Conservation (phyloP, 2,888 invertebrate species). For the Frankliniella fusca region DNA sequence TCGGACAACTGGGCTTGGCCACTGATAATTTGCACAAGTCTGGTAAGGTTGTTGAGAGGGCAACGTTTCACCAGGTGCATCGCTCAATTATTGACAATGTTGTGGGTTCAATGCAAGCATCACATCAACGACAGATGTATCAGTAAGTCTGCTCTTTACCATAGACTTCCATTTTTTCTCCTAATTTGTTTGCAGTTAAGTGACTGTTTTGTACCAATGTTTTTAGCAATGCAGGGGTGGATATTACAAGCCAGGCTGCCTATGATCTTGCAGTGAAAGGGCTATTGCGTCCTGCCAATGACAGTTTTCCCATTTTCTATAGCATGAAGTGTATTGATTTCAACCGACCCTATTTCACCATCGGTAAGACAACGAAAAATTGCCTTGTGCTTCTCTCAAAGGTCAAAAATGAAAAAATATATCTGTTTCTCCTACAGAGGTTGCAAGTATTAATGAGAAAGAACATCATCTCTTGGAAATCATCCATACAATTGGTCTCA, state of each 20-base stretch:
- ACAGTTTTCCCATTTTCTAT: constrained; percentile 73
- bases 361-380: constrained; percentile 57
- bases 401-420: not conserved
- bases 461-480: constrained; percentile 70
- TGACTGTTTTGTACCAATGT: constrained; percentile 13
- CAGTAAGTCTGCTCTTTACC: constrained; percentile 56
- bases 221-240: constrained; percentile 68
- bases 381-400: constrained; percentile 33
- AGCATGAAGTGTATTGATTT: constrained; percentile 80
- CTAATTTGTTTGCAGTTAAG: not conserved
- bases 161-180: not conserved
- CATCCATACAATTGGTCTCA: constrained; percentile 78
- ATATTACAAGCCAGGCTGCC: constrained; percentile 80
- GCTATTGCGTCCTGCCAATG: constrained; percentile 66
- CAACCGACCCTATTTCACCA: constrained; percentile 73
- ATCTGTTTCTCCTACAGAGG: constrained; percentile 57
- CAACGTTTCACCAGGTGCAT: constrained; percentile 67
- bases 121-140: constrained; percentile 82
- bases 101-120: constrained; percentile 74
- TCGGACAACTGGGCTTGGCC: constrained; percentile 69
- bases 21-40: constrained; percentile 69
- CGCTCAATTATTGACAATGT: constrained; percentile 66
- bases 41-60: constrained; percentile 65
- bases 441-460: constrained; percentile 82
- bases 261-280: constrained; percentile 85